Base-by-base conservation (phyloP, 2,797 vertebrate species). In the Gadopsis marmoratus region DNA sequence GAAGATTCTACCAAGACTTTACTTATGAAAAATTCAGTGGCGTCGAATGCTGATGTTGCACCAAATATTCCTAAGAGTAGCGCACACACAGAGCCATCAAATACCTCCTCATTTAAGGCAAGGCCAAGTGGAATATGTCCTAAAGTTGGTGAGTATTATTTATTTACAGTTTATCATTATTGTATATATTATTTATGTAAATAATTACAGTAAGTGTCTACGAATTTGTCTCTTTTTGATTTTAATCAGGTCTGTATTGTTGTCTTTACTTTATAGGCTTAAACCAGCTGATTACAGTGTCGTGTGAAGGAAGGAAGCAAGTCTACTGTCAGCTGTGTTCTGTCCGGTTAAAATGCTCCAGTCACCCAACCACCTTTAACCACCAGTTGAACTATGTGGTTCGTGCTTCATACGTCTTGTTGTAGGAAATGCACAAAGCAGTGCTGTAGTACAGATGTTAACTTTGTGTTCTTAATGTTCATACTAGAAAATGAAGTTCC, bases 311-410 rank as follows among this genome's bases (percentile, higher is more conserved):
- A 23, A 92, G 31, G 51, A 17, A 17, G 59, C 90, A 91, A 19
- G 35, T 79, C 62, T 94, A 82, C 84, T 94, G 93, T 84, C 68
- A 31, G 71, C 74, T 93, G 39, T 94, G 93, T 74, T 79, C 68
- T 5, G n/a, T 82, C 43, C 73, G 31, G 60, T 2, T 93, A 60
- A 58, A 2, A 2, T 0, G 0, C 0, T 70, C 78, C 4, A 33
- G 2, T 60, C 93, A 94, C 60, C 2, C 59, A 0, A 13, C 0
- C 6, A 37, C 37, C 47, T 0, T 0, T 0, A 4, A 0, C 9
- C 93, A 94, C 82, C 69, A 56, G 7, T 29, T 19, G 5, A 90
- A 86, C 8, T 94, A 90, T 21, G 60, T 91, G 90, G 92, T 94
- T n/a, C 0, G 92, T 89, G 19, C 14, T 53, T 48, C 1, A 47